Percentiles rank a stretch among this genome's conserved stretches.
Conservation (phyloP, 1,140 invertebrate species). For the Drosophila gunungcola region DNA sequence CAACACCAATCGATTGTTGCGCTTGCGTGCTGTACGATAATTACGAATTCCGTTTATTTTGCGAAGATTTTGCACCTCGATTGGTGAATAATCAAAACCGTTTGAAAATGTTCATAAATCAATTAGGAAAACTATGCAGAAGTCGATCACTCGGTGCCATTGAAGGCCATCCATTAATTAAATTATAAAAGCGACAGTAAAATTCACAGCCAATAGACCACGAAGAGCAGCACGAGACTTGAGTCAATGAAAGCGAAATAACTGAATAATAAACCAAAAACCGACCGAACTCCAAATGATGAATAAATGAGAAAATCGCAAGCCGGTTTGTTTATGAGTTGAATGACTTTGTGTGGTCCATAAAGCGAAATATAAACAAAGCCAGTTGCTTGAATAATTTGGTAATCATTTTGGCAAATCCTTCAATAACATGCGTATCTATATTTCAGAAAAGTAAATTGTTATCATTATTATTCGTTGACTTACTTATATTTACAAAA, state of each 20-base stretch:
- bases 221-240: slow-evolving; percentile 31
- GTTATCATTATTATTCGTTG: too few relatives aligned
- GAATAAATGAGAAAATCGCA: slow-evolving; percentile 27
- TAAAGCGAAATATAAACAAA: slow-evolving; percentile 35
- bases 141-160: slow-evolving; percentile 9
- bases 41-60: slow-evolving; percentile 22
- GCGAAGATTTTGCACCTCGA: slow-evolving; percentile 11
- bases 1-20: slow-evolving; percentile 26
- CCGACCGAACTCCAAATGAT: slow-evolving; percentile 20
- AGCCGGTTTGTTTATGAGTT: slow-evolving; percentile 55
- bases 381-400: slow-evolving; percentile 11
- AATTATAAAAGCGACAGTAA: slow-evolving; percentile 25
- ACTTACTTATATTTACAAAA: too few relatives aligned
- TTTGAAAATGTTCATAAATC: slow-evolving; percentile 13
- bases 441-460: too few relatives aligned
- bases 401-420: slow-evolving; percentile 2
- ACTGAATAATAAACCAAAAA: slow-evolving; percentile 29
- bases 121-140: slow-evolving; percentile 30
- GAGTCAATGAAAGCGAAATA: slow-evolving; percentile 33
- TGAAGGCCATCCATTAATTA: slow-evolving; percentile 28
- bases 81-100: slow-evolving; percentile 6
- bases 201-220: slow-evolving; percentile 13
- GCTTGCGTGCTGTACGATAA: slow-evolving; percentile 36
- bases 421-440: too few relatives aligned
- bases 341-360: slow-evolving; percentile 52